Conservation (phyloP, 2,888 invertebrate species). For the Acanthosepion pharaonis region DNA sequence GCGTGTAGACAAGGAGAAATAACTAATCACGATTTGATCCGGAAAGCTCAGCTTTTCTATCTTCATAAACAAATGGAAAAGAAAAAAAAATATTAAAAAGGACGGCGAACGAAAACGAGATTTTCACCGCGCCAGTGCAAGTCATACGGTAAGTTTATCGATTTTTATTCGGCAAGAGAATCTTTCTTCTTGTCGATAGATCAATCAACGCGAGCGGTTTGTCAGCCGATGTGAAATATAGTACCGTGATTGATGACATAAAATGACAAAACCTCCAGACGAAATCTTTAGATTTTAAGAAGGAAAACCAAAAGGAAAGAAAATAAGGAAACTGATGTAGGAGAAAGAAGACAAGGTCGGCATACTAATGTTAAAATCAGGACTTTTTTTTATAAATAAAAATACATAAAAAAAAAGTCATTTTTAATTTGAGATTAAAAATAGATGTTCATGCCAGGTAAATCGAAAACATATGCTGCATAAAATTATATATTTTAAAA, state of each 20-base stretch:
- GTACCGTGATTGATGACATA: neutral
- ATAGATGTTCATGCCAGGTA: too few relatives aligned
- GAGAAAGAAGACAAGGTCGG: too few relatives aligned
- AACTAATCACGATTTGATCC: too few relatives aligned
- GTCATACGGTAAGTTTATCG: neutral
- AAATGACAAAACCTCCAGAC: neutral
- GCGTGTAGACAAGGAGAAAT: too few relatives aligned
- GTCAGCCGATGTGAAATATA: neutral
- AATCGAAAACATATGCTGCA: too few relatives aligned
- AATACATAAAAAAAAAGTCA: too few relatives aligned
- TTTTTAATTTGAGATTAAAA: too few relatives aligned
- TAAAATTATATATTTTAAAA: too few relatives aligned
- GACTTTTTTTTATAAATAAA: too few relatives aligned
- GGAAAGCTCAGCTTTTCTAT: too few relatives aligned
- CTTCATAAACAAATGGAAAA: too few relatives aligned
- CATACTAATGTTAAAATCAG: too few relatives aligned
- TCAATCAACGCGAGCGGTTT: neutral
- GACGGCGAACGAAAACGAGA: neutral
- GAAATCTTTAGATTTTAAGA: neutral
- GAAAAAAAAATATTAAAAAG: neutral
- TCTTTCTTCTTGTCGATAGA: conserved; percentile 8
- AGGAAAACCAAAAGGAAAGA: neutral
- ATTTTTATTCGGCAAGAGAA: neutral
- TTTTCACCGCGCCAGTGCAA: neutral
- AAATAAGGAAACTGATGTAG: neutral